Percentiles rank a stretch among this genome's conserved stretches.
Evolutionary conservation across 2,888 invertebrate species (phyloP).

Genomic region (Anarsia innoxiella): DNA sequence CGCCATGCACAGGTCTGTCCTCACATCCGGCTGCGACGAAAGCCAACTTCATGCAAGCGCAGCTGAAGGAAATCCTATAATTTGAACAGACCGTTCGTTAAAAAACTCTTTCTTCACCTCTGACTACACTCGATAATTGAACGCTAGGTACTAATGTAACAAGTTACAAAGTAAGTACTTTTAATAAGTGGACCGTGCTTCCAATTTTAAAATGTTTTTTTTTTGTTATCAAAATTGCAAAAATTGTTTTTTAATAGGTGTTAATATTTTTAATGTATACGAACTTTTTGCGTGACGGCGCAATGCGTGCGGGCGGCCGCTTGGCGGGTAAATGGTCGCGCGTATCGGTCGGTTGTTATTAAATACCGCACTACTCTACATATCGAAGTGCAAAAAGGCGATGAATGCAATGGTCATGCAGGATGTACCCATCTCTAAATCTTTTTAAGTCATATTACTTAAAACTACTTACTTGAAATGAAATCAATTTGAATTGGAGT

Average conservation of each 20-base stretch:
- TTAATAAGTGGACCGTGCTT: not conserved
- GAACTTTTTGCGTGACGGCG: slow-evolving; percentile 35
- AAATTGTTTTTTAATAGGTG: not conserved
- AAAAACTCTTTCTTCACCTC: slow-evolving; percentile 45
- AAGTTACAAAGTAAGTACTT: slow-evolving; percentile 22
- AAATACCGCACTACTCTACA: slow-evolving; percentile 70
- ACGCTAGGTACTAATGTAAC: not conserved
- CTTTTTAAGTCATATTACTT: no score
- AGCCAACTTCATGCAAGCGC: slow-evolving; percentile 42
- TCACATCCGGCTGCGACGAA: slow-evolving; percentile 46
- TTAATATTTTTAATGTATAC: slow-evolving; percentile 15
- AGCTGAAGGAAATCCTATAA: slow-evolving; percentile 65
- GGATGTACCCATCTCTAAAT: not conserved
- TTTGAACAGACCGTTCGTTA: slow-evolving; percentile 56
- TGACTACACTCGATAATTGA: slow-evolving; percentile 53
- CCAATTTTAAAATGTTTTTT: not conserved
- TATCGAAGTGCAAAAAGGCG: slow-evolving; percentile 50
- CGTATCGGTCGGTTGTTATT: slow-evolving; percentile 58
- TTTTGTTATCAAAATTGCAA: no score
- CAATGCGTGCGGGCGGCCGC: slow-evolving; percentile 53
- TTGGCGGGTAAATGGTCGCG: slow-evolving; percentile 61
- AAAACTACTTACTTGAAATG: no score
- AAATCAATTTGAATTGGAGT: no score
- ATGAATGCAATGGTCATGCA: no score
- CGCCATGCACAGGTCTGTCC: slow-evolving; percentile 29